These are phyloP conservation scores for Petrocephalus schoutedeni DNA, from an alignment of 2,797 vertebrate species.

Conservation along the genomic window DNA sequence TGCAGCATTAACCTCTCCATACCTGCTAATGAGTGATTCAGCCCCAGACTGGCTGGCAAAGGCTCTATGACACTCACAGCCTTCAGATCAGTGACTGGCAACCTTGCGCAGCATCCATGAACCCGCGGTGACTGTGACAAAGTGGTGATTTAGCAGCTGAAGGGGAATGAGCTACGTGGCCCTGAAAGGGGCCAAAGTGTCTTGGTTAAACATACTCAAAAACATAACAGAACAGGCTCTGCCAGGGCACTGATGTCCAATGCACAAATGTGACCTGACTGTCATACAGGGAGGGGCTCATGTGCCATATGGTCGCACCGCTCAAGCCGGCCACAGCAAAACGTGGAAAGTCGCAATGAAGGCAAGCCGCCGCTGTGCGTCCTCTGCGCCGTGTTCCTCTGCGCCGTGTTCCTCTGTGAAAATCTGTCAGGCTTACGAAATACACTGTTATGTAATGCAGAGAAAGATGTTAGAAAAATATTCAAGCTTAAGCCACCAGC, in stretches of 20 bases:
- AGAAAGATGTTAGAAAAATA: constrained; percentile 27
- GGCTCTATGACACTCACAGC: neutral
- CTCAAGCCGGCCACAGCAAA: constrained; percentile 18
- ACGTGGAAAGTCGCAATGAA: constrained; percentile 25
- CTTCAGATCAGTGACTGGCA: neutral
- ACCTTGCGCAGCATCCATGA: neutral
- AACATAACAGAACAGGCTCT: constrained; percentile 6
- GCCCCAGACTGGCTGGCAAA: neutral
- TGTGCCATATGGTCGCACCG: constrained; percentile 39
- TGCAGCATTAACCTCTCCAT: neutral
- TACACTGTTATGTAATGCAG: constrained; percentile 47
- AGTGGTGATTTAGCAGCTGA: constrained; percentile 14
- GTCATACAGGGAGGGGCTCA: constrained; percentile 37
- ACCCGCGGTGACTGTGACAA: neutral
- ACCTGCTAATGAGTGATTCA: neutral
- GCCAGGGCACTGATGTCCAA: constrained; percentile 29
- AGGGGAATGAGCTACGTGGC: neutral
- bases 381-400: constrained; percentile 19
- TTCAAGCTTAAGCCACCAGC: constrained; percentile 15
- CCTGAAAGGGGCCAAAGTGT: constrained; percentile 32
- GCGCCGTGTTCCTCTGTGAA: constrained; percentile 26
- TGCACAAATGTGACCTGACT: constrained; percentile 44
- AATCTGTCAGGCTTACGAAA: constrained; percentile 59
- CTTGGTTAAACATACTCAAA: constrained; percentile 29
- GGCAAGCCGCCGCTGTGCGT: constrained; percentile 14